Evolutionary conservation across 23 tunicate species (phyloP).

Genomic region (Oikopleura albicans): DNA sequence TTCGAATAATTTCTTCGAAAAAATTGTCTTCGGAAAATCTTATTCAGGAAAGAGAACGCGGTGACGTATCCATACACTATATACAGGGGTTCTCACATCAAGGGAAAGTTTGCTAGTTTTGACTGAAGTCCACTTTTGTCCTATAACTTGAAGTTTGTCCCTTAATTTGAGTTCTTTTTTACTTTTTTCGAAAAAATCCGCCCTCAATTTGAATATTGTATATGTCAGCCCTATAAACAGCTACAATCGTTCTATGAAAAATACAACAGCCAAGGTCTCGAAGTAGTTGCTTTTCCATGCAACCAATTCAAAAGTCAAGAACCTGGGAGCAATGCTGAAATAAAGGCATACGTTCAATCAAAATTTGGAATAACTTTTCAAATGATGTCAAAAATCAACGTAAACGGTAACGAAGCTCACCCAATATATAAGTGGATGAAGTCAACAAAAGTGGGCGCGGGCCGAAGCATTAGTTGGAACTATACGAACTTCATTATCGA

Average conservation of each 20-base stretch:
- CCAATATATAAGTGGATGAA: constrained; percentile 2
- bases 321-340: constrained; percentile 1
- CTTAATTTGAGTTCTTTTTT: too few species aligned
- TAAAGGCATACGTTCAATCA: neutral
- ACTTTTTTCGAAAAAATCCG: too few species aligned
- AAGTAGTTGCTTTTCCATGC: neutral
- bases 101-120: too few species aligned
- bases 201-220: too few species aligned
- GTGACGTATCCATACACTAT: too few species aligned
- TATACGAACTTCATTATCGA: constrained; percentile 2
- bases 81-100: too few species aligned
- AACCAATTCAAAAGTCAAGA: constrained; percentile 1
- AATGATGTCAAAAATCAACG: constrained; percentile 17
- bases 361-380: neutral
- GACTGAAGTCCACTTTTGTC: too few species aligned
- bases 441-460: neutral
- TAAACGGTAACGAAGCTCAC: neutral
- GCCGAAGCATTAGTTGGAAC: neutral
- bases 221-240: neutral
- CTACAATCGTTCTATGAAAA: neutral
- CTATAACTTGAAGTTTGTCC: too few species aligned
- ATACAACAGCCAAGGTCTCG: neutral
- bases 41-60: too few species aligned
- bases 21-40: neutral
- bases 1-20: neutral